phyloP scores from a whole-genome alignment of 2,888 invertebrate species.

The Ochropacha duplaris region DNA sequence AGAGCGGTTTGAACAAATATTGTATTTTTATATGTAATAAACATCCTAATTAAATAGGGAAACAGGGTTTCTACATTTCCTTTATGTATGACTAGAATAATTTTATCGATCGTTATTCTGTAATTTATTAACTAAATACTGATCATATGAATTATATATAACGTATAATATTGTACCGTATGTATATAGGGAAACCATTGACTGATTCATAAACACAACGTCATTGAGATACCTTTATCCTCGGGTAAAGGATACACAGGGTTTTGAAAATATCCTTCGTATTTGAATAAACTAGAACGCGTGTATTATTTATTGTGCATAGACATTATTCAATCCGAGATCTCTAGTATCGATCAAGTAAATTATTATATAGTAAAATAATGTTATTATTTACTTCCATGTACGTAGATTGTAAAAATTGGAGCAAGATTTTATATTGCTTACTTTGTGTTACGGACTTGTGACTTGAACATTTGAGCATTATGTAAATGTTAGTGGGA shows the following conservation, averaged over 20 bases:
- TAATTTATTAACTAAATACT: background rate
- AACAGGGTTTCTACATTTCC: conserved; percentile 67
- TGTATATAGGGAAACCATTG: background rate
- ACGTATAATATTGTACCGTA: background rate
- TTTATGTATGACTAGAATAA: conserved; percentile 5
- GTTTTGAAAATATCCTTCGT: conserved; percentile 2
- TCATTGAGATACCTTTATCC: background rate
- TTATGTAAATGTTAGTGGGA: conserved; percentile 47
- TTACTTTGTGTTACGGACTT: conserved; percentile 9
- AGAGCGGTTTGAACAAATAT: conserved; percentile 23
- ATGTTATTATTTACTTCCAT: background rate
- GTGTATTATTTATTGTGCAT: background rate
- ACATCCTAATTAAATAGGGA: conserved; percentile 54
- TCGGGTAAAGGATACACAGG: conserved; percentile 2
- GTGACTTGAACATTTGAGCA: conserved; percentile 17
- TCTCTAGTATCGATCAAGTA: background rate
- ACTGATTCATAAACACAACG: conserved; percentile 6
- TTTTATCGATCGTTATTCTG: background rate
- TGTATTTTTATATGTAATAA: conserved; percentile 29
- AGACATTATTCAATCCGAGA: background rate
- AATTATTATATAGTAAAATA: background rate
- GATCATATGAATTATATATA: background rate
- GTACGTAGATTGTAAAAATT: background rate
- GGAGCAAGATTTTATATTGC: background rate
- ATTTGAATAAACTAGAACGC: background rate